phyloP scores from a whole-genome alignment of 2,113 vertebrate genomes.

The Rhinoptilus africanus region DNA sequence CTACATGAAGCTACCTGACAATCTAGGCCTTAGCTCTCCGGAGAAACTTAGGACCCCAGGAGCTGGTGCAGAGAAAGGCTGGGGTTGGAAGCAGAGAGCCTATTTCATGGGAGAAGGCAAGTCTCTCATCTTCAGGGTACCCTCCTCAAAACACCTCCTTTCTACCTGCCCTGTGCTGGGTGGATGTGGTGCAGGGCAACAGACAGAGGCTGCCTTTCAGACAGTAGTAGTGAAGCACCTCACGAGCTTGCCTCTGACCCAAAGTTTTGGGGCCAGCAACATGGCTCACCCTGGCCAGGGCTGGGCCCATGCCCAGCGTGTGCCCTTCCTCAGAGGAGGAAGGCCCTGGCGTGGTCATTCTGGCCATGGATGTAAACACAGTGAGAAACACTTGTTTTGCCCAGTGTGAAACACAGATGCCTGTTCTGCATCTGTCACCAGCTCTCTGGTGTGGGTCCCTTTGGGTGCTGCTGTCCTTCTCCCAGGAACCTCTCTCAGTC shows the following conservation, averaged over 20 bases:
- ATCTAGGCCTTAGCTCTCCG: background rate
- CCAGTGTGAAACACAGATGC: background rate
- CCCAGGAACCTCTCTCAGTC: background rate
- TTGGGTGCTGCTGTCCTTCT: background rate
- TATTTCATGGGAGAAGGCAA: background rate
- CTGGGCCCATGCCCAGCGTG: rapidly evolving
- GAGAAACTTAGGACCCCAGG: background rate
- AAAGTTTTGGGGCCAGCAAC: background rate
- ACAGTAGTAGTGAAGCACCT: background rate
- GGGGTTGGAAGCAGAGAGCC: background rate
- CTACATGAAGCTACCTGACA: background rate
- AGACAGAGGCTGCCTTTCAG: background rate
- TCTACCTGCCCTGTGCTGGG: background rate
- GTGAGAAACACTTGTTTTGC: background rate
- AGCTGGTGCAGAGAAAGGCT: background rate
- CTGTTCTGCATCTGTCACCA: background rate
- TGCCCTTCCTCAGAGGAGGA: background rate
- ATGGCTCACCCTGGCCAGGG: rapidly evolving
- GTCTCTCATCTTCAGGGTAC: background rate
- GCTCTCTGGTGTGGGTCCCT: background rate
- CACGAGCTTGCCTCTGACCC: background rate
- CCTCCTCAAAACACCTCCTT: background rate
- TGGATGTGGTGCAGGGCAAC: background rate
- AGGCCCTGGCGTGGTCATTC: background rate
- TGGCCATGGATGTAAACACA: rapidly evolving